Evolutionary conservation across 2,113 vertebrate species (phyloP).

Genomic region (Ramphastos sulfuratus): DNA sequence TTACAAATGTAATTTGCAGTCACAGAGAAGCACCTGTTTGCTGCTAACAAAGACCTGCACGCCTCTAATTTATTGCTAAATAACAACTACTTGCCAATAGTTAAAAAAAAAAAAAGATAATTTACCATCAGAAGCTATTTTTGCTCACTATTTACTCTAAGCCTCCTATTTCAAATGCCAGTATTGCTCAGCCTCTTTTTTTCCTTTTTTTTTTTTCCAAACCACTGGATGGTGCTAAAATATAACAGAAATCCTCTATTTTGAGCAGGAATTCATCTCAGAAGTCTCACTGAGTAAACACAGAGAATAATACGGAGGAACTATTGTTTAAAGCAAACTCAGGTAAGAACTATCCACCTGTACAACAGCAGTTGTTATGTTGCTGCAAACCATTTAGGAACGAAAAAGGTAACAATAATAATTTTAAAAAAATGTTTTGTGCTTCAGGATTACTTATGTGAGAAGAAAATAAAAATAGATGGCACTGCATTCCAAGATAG

Average conservation of each 20-base stretch:
- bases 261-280: background rate
- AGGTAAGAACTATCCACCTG: background rate
- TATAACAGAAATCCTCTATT: background rate
- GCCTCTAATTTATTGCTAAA: background rate
- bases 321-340: too few species aligned
- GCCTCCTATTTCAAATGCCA: background rate
- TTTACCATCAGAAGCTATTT: background rate
- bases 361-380: background rate
- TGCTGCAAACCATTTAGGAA: background rate
- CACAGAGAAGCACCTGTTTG: background rate
- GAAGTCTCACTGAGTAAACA: background rate
- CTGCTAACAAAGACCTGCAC: background rate
- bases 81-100: background rate
- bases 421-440: background rate
- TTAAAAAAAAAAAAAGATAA: background rate
- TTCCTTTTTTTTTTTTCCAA: background rate
- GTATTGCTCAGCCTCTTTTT: background rate
- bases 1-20: background rate
- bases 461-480: background rate
- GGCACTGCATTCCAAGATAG: background rate
- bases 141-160: background rate
- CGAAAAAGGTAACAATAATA: background rate
- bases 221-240: conserved; percentile 58
- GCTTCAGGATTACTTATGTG: background rate
- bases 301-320: too few species aligned